Base-by-base conservation (phyloP, 1,140 invertebrate genomes). In the Diabrotica undecimpunctata region DNA sequence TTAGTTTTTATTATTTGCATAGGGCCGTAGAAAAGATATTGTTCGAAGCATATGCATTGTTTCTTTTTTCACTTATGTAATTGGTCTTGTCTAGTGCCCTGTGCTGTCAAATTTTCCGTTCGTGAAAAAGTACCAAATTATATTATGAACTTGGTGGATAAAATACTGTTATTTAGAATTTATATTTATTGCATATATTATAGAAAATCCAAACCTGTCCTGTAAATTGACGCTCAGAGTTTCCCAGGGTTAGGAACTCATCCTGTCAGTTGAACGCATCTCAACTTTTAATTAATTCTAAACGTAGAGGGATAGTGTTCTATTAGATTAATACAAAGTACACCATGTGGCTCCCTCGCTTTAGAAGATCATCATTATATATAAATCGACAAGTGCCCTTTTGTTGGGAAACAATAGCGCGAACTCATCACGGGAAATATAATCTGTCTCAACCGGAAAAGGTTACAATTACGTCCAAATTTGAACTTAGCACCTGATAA, bases 221-320 rank as follows among this genome's bases (percentile, higher is more conserved):
- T 13, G 13, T 51, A 13, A 5, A 60, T n/a, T 39, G 38, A 60
- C 50, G 39, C 7, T 14, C 37, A 3, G 10, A 13, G 38, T 38
- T 60, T 60, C 58, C 58, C 58, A 60, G n/a, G 25, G 58, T 39
- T 25, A 60, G 35, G 59, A 46, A 25, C 41, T 46, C 50, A 9
- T 25, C 50, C 36, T 50, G 38, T 60, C 58, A 60, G 58, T 60
- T 51, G 62, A 59, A 61, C 61, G 50, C 62, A 66, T 70, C 66
- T 65, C 65, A 63, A 67, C 66, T 72, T 68, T 65, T 72, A 73
- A 74, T 74, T 74, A 74, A 73, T 73, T 71, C 66, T 65, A 62
- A 67, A 69, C 69, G 62, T 60, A 60, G 65, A 68, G 70, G 69
- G 70, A 70, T 71, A 73, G 66, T 72, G 72, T 68, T 67, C 69